Conservation (phyloP, 2,113 vertebrate genomes). For the Aythya baeri region DNA sequence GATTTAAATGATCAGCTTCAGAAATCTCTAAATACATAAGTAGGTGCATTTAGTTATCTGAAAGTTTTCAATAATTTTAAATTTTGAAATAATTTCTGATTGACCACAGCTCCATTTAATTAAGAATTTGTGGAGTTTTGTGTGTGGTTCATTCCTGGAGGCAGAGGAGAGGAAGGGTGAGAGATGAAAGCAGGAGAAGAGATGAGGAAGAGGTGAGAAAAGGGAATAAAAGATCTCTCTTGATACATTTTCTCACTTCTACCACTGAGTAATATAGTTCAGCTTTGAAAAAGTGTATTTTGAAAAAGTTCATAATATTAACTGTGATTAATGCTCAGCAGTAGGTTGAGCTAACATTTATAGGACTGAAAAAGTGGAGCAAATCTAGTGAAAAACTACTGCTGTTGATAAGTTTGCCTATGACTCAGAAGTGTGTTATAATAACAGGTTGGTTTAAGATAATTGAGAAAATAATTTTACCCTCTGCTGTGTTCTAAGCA, state of each 20-base stretch:
- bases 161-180: neutral
- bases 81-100: neutral
- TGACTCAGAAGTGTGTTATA: conserved; percentile 30
- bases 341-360: conserved; percentile 22
- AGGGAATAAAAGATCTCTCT: neutral
- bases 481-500: conserved; percentile 37
- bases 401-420: conserved; percentile 1
- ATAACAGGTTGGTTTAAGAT: conserved; percentile 23
- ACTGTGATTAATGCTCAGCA: conserved; percentile 38
- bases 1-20: neutral
- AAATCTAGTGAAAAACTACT: conserved; percentile 18
- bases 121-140: neutral
- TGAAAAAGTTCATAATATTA: neutral
- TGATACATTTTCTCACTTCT: conserved; percentile 14
- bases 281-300: neutral
- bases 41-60: neutral
- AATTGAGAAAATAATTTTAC: conserved; percentile 57
- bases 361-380: neutral
- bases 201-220: neutral
- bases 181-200: neutral
- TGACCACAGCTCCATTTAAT: neutral
- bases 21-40: neutral
- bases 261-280: neutral
- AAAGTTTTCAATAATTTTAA: neutral
- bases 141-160: neutral